Percentiles rank a stretch among this genome's conserved stretches.
phyloP scores from a whole-genome alignment of 2,113 vertebrate genomes.

The Eleginops maclovinus region DNA sequence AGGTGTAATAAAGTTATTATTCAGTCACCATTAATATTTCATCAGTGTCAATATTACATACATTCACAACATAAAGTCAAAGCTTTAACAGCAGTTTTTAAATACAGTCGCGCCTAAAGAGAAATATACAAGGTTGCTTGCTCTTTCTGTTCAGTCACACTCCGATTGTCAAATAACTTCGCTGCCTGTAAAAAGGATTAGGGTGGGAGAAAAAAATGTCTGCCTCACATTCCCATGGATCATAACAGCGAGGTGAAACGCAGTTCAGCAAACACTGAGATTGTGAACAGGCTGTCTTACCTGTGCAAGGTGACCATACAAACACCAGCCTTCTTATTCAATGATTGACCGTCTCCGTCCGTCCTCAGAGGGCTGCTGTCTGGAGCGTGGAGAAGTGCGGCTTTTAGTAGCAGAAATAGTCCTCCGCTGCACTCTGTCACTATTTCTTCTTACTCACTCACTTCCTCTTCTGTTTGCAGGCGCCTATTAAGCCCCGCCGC shows the following conservation, averaged over 20 bases:
- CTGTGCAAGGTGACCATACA: conserved; percentile 29
- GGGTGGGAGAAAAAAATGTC: conserved; percentile 71
- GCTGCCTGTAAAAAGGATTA: conserved; percentile 52
- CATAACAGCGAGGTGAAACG: conserved; percentile 33
- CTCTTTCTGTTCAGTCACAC: not conserved
- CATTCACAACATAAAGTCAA: not conserved
- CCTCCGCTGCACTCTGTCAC: conserved; percentile 37
- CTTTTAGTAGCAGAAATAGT: conserved; percentile 9
- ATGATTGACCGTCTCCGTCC: not conserved
- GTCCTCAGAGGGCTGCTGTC: not conserved
- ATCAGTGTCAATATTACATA: not conserved
- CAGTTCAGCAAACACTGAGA: not conserved
- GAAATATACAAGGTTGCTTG: not conserved
- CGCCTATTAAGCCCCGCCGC: conserved; percentile 32
- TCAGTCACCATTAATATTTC: not conserved
- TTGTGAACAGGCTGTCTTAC: conserved; percentile 21
- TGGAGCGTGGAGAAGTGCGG: not conserved
- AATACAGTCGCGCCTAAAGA: too few relatives aligned
- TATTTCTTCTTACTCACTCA: conserved; percentile 21
- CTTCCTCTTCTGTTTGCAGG: conserved; percentile 63
- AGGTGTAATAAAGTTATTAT: conserved; percentile 3
- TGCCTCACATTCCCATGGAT: conserved; percentile 67
- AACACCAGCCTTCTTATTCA: not conserved
- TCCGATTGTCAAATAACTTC: conserved; percentile 7
- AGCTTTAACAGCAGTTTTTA: not conserved